Evolutionary conservation across 2,113 vertebrate genomes (phyloP).

Genomic region (Osmerus mordax): DNA sequence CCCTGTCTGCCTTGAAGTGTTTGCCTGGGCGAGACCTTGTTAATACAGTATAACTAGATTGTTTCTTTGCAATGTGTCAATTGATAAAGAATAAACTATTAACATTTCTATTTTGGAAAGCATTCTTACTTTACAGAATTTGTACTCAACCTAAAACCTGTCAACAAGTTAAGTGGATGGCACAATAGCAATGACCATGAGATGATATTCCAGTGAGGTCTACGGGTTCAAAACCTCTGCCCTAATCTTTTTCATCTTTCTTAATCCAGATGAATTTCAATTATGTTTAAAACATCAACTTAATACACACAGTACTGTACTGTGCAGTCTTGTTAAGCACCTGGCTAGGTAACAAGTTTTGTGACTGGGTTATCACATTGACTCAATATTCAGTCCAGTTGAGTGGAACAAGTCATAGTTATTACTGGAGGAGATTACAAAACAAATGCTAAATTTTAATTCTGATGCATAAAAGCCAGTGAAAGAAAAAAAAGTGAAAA

Average conservation of each 20-base stretch:
- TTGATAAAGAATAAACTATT: neutral
- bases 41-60: neutral
- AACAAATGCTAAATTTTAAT: too few species aligned
- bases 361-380: too few species aligned
- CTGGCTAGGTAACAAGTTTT: neutral
- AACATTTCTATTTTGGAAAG: neutral
- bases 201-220: too few species aligned
- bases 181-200: too few species aligned
- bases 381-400: too few species aligned
- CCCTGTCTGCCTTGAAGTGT: neutral
- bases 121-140: neutral
- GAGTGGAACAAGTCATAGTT: neutral
- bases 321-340: neutral
- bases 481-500: too few species aligned
- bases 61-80: neutral
- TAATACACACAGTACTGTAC: conserved; percentile 11
- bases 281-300: conserved; percentile 13
- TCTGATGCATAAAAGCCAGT: too few species aligned
- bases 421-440: neutral
- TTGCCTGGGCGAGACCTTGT: neutral
- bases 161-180: too few species aligned
- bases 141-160: neutral
- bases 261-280: conserved; percentile 27
- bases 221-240: neutral
- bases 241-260: neutral